Percentiles rank a stretch among this genome's conserved stretches.
Evolutionary conservation across 2,797 vertebrate genomes (phyloP).

Genomic region (Glyptemys insculpta): DNA sequence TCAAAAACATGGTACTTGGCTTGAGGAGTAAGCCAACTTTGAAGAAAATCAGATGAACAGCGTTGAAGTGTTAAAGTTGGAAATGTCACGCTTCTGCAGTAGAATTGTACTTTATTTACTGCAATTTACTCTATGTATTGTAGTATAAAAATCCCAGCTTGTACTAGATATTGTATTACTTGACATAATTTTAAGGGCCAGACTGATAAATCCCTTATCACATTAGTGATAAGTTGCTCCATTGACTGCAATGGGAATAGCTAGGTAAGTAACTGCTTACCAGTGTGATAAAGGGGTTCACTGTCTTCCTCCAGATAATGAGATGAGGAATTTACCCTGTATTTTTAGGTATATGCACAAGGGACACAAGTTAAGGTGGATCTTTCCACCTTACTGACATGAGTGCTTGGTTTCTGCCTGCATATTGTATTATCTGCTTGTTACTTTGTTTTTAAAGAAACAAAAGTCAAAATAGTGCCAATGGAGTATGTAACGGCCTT

Average conservation of each 20-base stretch:
- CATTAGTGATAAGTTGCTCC: neutral
- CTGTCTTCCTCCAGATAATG: neutral
- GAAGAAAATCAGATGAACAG: neutral
- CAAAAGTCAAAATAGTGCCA: neutral
- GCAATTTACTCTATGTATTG: neutral
- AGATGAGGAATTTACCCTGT: neutral
- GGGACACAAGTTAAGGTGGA: neutral
- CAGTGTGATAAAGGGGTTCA: neutral
- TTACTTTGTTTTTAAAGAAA: neutral
- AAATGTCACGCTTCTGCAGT: neutral
- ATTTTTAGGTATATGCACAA: neutral
- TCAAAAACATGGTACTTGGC: neutral
- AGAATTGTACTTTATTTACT: neutral
- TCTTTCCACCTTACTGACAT: neutral
- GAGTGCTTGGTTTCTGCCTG: neutral
- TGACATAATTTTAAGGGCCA: neutral
- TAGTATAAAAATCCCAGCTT: neutral
- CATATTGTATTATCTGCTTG: neutral
- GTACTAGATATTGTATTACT: neutral
- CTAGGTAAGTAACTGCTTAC: neutral
- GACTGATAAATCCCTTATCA: neutral
- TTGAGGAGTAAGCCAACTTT: neutral
- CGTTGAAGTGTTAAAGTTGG: neutral
- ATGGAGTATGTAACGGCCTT: neutral
- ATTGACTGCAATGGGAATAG: neutral